A percentile compares a stretch with the other conserved stretches of the same genome.
phyloP scores from a whole-genome alignment of 2,113 vertebrate genomes.

The Rattus rattus region DNA sequence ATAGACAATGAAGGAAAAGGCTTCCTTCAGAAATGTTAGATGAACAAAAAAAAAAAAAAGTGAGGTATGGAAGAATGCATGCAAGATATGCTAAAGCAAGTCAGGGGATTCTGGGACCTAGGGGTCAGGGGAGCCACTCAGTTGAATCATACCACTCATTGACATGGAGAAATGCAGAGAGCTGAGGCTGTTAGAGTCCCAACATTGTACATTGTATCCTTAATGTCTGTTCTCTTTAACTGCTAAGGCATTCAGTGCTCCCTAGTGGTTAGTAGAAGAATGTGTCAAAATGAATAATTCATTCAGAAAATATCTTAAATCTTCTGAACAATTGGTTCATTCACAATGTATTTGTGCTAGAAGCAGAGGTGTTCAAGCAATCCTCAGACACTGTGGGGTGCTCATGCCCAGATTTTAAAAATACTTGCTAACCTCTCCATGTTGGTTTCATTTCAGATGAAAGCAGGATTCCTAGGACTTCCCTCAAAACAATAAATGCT shows the following conservation, averaged over 20 bases:
- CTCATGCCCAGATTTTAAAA: constrained; percentile 65
- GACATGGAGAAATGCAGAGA: background rate
- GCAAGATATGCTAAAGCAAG: background rate
- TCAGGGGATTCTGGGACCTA: rapidly evolving
- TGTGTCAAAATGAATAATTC: constrained; percentile 81
- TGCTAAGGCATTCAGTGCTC: constrained; percentile 24
- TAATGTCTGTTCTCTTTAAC: background rate
- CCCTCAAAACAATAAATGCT: constrained; percentile 43
- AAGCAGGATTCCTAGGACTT: constrained; percentile 43
- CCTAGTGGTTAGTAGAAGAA: constrained; percentile 56
- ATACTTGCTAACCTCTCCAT: constrained; percentile 66
- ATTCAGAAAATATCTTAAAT: constrained; percentile 75
- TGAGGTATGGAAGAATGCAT: background rate
- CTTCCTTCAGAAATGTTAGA: background rate
- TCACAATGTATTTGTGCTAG: constrained; percentile 70
- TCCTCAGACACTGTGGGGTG: constrained; percentile 40
- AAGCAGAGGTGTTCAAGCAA: constrained; percentile 68
- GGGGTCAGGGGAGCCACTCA: rapidly evolving
- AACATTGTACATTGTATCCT: background rate
- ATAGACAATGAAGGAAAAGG: background rate
- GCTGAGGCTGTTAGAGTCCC: background rate
- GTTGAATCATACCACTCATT: background rate
- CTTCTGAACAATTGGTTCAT: constrained; percentile 76
- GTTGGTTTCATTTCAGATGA: constrained; percentile 72
- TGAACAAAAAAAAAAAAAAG: background rate